These are phyloP conservation scores for Anolis apletophallus DNA, from an alignment of 2,797 vertebrate genomes.

Conservation along the genomic window DNA sequence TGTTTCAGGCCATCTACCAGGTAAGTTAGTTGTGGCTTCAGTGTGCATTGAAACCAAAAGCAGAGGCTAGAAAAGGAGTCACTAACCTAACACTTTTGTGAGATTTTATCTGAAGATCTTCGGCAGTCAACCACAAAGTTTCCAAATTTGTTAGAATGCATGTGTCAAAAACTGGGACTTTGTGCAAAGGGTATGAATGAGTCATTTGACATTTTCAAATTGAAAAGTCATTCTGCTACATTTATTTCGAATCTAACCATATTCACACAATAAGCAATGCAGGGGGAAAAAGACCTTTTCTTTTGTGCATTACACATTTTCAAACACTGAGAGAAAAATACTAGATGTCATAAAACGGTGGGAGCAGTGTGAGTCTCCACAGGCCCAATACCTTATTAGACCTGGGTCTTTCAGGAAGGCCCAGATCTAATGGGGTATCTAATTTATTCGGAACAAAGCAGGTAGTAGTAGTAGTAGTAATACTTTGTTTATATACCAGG, in stretches of 20 bases:
- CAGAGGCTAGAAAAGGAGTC: constrained; percentile 29
- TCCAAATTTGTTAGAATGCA: constrained; percentile 59
- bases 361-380: not conserved
- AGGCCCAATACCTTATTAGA: no score
- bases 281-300: constrained; percentile 50
- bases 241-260: constrained; percentile 75
- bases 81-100: not conserved
- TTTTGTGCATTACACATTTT: constrained; percentile 19
- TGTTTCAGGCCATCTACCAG: not conserved
- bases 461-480: no score
- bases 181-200: constrained; percentile 73
- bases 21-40: constrained; percentile 17
- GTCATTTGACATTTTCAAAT: constrained; percentile 77
- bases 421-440: no score
- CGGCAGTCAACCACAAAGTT: constrained; percentile 50
- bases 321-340: constrained; percentile 22
- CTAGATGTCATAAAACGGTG: not conserved
- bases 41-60: constrained; percentile 3
- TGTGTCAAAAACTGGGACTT: constrained; percentile 66
- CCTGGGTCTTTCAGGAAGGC: no score
- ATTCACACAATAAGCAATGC: constrained; percentile 63
- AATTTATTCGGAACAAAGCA: no score
- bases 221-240: constrained; percentile 72
- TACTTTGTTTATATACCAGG: no score
- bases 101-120: constrained; percentile 56